These are phyloP conservation scores for Eurosta solidaginis DNA, from an alignment of 1,140 invertebrate species.

Conservation along the genomic window DNA sequence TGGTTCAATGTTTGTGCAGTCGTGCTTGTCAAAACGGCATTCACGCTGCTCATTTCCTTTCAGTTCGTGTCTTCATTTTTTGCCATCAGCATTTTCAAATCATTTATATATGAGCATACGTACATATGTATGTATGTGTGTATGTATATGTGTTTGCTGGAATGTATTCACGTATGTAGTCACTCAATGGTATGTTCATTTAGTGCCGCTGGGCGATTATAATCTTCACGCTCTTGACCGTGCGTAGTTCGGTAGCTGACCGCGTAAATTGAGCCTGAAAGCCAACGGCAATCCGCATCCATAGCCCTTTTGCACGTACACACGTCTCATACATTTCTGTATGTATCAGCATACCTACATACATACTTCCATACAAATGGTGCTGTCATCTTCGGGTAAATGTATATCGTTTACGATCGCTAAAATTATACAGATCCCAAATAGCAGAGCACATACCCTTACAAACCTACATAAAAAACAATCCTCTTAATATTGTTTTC, in stretches of 20 bases:
- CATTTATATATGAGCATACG: no score
- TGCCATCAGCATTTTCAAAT: background rate
- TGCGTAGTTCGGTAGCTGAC: conserved; percentile 22
- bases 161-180: no score
- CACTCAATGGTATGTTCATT: background rate
- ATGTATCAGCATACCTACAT: no score
- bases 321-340: no score
- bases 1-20: background rate
- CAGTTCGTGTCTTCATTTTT: background rate
- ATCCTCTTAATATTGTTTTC: conserved; percentile 5
- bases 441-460: background rate
- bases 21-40: conserved; percentile 19
- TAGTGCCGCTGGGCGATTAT: conserved; percentile 10
- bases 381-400: background rate
- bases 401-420: conserved; percentile 12
- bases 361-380: background rate
- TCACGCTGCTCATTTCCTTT: conserved; percentile 11
- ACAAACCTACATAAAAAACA: background rate
- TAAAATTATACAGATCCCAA: background rate
- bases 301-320: background rate
- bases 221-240: conserved; percentile 24
- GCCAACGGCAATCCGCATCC: background rate
- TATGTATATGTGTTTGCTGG: no score
- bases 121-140: background rate
- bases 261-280: conserved; percentile 27